Conservation (phyloP, 2,113 vertebrate genomes). For the Eulemur macaco region DNA sequence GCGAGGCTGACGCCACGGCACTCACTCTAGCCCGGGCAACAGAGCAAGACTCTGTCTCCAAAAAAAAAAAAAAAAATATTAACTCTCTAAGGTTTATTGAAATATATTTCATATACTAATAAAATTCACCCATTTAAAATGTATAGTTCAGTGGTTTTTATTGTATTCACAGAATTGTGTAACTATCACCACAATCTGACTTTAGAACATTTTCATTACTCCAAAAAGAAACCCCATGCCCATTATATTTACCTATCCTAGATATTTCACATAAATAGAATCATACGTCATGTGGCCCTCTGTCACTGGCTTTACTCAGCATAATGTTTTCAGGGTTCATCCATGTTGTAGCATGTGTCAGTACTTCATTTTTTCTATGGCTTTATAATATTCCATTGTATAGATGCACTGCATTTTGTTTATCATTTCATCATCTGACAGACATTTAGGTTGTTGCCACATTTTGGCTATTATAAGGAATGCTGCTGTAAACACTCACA, state of each 20-base stretch:
- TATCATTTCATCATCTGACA: background rate
- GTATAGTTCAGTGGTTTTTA: background rate
- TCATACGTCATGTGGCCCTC: background rate
- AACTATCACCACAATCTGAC: background rate
- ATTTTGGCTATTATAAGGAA: background rate
- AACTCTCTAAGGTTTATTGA: background rate
- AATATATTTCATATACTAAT: background rate
- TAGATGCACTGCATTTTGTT: background rate
- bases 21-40: too few species aligned
- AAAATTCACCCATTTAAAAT: background rate
- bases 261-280: background rate
- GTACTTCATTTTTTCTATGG: background rate
- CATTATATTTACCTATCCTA: background rate
- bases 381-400: background rate
- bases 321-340: background rate
- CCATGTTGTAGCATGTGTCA: background rate
- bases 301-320: background rate
- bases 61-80: background rate
- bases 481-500: background rate
- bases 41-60: too few species aligned
- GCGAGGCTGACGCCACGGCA: too few species aligned
- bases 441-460: background rate
- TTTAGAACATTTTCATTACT: background rate
- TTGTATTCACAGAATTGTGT: background rate
- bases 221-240: background rate